Conservation (phyloP, 37 sponge, comb jelly and placozoan species). For the Diacarnus erythraeanus region DNA sequence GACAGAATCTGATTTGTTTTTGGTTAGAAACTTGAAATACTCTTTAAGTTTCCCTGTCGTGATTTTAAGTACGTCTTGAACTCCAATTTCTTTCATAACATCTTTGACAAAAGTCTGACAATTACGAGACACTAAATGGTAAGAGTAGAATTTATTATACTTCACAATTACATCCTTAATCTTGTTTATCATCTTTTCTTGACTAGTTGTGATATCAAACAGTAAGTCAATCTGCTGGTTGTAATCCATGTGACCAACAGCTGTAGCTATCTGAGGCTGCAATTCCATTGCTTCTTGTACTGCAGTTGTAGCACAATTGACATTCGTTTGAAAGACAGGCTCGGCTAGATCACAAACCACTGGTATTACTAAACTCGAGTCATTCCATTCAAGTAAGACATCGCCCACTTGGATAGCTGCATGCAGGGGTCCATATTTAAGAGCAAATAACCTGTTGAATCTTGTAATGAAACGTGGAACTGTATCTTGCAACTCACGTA, state of each 20-base stretch:
- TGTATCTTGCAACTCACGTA: not conserved
- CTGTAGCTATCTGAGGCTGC: not conserved
- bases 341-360: not conserved
- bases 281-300: not conserved
- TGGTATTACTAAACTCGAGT: constrained; percentile 8
- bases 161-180: not conserved
- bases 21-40: not conserved
- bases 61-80: not conserved
- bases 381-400: constrained; percentile 4
- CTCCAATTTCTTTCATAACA: not conserved
- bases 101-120: constrained; percentile 29
- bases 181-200: constrained; percentile 18
- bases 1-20: not conserved
- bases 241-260: not conserved
- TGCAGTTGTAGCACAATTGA: not conserved
- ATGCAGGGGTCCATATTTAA: not conserved
- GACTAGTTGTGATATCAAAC: not conserved
- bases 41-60: not conserved
- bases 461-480: not conserved
- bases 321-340: not conserved
- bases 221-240: not conserved
- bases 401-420: not conserved
- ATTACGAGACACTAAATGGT: constrained; percentile 3
- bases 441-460: not conserved
- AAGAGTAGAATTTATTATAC: constrained; percentile 13